Evolutionary conservation across 2,797 vertebrate genomes (phyloP), one percentile per base, ranked within the genome.

Genomic region (Thripadectes ignobilis): DNA sequence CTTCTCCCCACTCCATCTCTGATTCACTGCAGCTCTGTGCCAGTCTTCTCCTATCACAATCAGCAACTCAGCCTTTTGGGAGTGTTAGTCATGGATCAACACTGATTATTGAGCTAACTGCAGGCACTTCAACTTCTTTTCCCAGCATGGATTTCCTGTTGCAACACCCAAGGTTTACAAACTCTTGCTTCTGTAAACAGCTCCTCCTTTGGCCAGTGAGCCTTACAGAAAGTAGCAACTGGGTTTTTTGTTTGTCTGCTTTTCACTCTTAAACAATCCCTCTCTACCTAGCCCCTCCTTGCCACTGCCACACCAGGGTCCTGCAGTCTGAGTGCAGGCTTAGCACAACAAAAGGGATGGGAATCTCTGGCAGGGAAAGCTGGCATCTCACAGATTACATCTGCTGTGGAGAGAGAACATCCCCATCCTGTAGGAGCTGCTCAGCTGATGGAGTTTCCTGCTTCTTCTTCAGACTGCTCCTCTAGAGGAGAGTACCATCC

Each of bases 101-200:
- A 38, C 39, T 29, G 58, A 85, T 83, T 49, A 87, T 12, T 23
- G 54, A 76, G 86, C 67, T 71, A 78, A 85, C 62, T 85, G 55
- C 43, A 43, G 71, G 92, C 82, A 62, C 74, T 63, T 63, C 68
- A 88, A 49, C 82, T 92, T 92, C 92, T 94, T 93, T 92, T 83
- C 74, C 96, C 91, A 94, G 92, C 75, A 66, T 26, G 39, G 66
- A 92, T 88, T 96, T 96, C 96, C 95, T 93, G 76, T 96, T 96
- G 84, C 95, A 96, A 94, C 93, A 96, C 79, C 62, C 83, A 88
- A 85, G 24, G 75, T 88, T 94, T 95, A 93, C 79, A 92, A 69
- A 83, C 22, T 81, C 72, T 34, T 61, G 55, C 61, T 92, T 80
- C 68, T 87, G 81, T 91, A 95, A 97, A 95, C 92, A 95, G 84